Percentiles rank a stretch among this genome's conserved stretches.
phyloP scores from a whole-genome alignment of 1,140 invertebrate species.

The Aleiodes sp. region DNA sequence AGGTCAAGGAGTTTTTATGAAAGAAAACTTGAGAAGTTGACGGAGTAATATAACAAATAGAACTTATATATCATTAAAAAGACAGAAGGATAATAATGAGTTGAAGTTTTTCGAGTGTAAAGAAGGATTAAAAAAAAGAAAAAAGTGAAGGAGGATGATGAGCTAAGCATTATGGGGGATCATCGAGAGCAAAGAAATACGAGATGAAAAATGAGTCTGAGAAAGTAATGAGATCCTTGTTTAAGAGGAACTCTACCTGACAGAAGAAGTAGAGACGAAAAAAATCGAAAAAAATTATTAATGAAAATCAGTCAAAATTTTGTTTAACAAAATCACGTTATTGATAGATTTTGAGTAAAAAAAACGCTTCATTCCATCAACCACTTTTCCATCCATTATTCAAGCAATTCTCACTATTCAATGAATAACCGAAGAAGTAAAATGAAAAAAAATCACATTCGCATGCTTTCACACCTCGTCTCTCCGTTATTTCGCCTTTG shows the following conservation, averaged over 20 bases:
- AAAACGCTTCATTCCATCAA: background rate
- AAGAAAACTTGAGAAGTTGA: background rate
- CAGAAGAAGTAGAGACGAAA: background rate
- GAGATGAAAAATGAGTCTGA: background rate
- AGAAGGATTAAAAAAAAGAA: too few species aligned
- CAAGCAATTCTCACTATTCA: background rate
- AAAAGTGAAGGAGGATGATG: background rate
- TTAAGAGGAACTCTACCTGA: background rate
- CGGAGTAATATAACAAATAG: background rate
- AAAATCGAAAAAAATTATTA: background rate
- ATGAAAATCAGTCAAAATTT: background rate
- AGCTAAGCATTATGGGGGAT: background rate
- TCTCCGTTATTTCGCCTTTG: constrained; percentile 17
- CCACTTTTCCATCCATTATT: background rate
- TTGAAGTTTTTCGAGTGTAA: background rate
- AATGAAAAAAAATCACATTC: constrained; percentile 3
- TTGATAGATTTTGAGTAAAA: background rate
- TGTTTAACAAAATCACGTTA: background rate
- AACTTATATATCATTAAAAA: too few species aligned
- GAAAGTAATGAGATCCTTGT: background rate
- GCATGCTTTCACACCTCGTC: constrained; percentile 13
- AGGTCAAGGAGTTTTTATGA: background rate
- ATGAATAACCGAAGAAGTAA: background rate
- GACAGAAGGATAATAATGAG: background rate
- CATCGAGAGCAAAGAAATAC: background rate